Evolutionary conservation across 2,888 invertebrate genomes (phyloP), one percentile per base, ranked within the genome.

Genomic region (Troilus luridus): DNA sequence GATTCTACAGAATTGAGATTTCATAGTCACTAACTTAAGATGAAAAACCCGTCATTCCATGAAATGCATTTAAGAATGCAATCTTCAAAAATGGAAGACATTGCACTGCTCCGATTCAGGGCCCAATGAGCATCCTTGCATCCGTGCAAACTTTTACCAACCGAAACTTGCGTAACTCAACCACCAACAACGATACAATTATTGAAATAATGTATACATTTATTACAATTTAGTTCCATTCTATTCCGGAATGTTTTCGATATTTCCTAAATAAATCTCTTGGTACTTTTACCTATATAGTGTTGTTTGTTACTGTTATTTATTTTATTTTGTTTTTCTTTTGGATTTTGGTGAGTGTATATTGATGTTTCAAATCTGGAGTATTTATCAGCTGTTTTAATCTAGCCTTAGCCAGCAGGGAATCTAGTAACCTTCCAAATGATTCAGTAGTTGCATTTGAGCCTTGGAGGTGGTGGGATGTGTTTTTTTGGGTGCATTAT

Each of bases 91-190:
- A 77, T 77, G 8, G 72, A 17, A 41, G 5, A 17, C 17, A 27
- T 41, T 77, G 72, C 41, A 77, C 0, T 19, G 72, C 14, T 41
- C 72, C 41, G 0, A 85, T 54, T 85, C 56, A 85, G 9, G 58
- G 56, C 5, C 56, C 56, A 58, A n/a, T 56, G 85, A 56, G 85
- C 85, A 85, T 58, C 56, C n/a, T n/a, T 10, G 85, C 85, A 85
- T 0, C 85, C 85, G 85, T 85, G 85, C 56, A n/a, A 85, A 85
- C 85, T 85, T n/a, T 85, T 85, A 85, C 85, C 85, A 54, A 12
- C 85, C 56, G 56, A 54, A 3, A 21, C 14, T 81, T 85, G 56
- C 56, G n/a, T 8, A 77, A 77, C 17, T 0, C 8, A 17, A 77
- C 72, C 27, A 41, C 72, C 27, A 41, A 77, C 17, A 19, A 24